Base-by-base conservation (phyloP, 2,888 invertebrate genomes). In the Amiota mariae region DNA sequence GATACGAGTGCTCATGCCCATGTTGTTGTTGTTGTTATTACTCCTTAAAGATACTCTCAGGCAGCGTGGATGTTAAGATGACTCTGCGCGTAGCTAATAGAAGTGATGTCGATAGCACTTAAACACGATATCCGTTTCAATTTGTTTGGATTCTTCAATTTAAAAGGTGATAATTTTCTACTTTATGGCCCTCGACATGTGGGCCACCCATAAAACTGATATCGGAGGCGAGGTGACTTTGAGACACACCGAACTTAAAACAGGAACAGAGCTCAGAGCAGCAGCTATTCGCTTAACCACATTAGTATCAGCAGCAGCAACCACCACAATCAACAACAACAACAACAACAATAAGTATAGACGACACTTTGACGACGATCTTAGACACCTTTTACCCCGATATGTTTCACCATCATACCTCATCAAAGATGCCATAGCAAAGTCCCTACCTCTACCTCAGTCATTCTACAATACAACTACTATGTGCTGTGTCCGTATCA, bases 161-260 rank as follows among this genome's bases (percentile, higher is more conserved):
- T 90, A 89, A 89, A 89, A 90, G 89, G 89, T 90, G 89, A 89
- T 89, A 89, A 89, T 88, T 89, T 89, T 88, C 88, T 89, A 89
- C 88, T 89, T 89, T 89, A 89, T 88, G 87, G 88, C 87, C 87
- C 87, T 88, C 89, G 90, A 90, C 90, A 89, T 90, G 87, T 89
- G 88, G 90, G 90, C 90, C 89, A 90, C 89, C 90, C 88, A 88
- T 87, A 86, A 86, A 83, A 87, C 84, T 85, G 89, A 88, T 88
- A 88, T 88, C 89, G 87, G 87, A 85, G 11, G n/a, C 66, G 54
- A 20, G 51, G 9, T 51, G 4, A 13, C 70, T 48, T 66, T 59
- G 63, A 63, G 51, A 68, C 72, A 47, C 56, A 51, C 54, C 36
- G 56, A 20, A 24, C 48, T 8, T 11, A 48, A 66, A 59, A 59